phyloP scores from a whole-genome alignment of 2,888 invertebrate genomes.

The Scelioninae gen. 2 region DNA sequence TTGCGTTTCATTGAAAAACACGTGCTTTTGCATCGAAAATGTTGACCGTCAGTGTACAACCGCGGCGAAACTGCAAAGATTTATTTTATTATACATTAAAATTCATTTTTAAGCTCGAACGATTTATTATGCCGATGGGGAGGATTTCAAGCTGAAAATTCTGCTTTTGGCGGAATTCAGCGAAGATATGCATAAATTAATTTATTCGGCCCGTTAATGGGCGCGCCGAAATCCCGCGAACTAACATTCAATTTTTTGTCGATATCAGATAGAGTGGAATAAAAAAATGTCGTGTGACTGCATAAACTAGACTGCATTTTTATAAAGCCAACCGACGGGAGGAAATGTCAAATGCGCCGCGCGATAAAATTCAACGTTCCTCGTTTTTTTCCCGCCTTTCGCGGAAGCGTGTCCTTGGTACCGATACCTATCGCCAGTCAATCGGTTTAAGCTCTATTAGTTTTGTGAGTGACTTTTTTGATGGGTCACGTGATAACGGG shows the following conservation, averaged over 20 bases:
- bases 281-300: not conserved
- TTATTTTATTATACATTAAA: conserved; percentile 10
- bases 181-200: conserved; percentile 25
- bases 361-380: conserved; percentile 28
- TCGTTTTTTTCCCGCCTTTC: conserved; percentile 6
- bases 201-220: conserved; percentile 11
- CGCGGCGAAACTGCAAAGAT: not conserved
- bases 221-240: not conserved
- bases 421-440: conserved; percentile 27
- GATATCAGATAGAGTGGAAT: conserved; percentile 1
- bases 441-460: conserved; percentile 39
- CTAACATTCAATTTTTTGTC: conserved; percentile 16
- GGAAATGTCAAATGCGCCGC: no score
- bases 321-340: not conserved
- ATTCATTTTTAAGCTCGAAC: conserved; percentile 18
- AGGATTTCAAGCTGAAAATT: not conserved
- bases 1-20: no score
- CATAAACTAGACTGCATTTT: not conserved
- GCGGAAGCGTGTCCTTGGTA: conserved; percentile 16
- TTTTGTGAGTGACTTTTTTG: conserved; percentile 31
- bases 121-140: conserved; percentile 12
- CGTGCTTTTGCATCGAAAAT: no score
- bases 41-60: no score
- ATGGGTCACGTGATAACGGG: conserved; percentile 35
- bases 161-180: conserved; percentile 9